Evolutionary conservation across 2,113 vertebrate genomes (phyloP), one percentile per base, ranked within the genome.

Genomic region (Pogona vitticeps): DNA sequence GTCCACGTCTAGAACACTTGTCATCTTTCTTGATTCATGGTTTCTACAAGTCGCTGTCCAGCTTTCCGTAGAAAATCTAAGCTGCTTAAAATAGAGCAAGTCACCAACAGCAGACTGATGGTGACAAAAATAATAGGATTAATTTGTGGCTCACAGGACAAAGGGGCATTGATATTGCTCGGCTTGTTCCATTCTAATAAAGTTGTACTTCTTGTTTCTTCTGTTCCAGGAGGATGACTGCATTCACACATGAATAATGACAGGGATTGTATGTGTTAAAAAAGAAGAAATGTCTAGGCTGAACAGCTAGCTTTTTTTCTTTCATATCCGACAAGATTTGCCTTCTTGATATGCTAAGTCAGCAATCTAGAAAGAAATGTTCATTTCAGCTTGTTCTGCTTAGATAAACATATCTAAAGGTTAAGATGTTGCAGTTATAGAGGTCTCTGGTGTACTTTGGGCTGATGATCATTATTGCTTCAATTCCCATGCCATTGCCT

Each of bases 51-150:
- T 18, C 23, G 20, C 67, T 61, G 77, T 42, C 52, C 13, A 33
- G 28, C 72, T 63, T 86, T 78, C 67, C n/a, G 36, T 36, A 72
- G 38, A 36, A 42, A 86, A 46, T 80, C 20, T 61, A 61, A 80
- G 36, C 67, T 46, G 20, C 28, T 80, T 80, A 73, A 86, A 80
- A 72, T 73, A 31, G 36, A 80, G 36, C 38, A 59, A 61, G 70
- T 42, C 36, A 23, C 31, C 33, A 15, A 71, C 46, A 86, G 36
- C 38, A 61, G 56, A 23, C 14, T 80, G 67, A 73, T 80, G n/a
- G 52, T 80, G 67, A 73, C 36, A 73, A 72, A 86, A 86, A 86
- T n/a, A 59, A 71, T 63, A 86, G 76, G 36, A 61, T 86, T 72
- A 72, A 46, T 86, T 42, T 61, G 38, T 72, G 67, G 56, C 18